Base-by-base conservation (phyloP, 1,140 invertebrate genomes). In the Drosophila pseudoobscura region DNA sequence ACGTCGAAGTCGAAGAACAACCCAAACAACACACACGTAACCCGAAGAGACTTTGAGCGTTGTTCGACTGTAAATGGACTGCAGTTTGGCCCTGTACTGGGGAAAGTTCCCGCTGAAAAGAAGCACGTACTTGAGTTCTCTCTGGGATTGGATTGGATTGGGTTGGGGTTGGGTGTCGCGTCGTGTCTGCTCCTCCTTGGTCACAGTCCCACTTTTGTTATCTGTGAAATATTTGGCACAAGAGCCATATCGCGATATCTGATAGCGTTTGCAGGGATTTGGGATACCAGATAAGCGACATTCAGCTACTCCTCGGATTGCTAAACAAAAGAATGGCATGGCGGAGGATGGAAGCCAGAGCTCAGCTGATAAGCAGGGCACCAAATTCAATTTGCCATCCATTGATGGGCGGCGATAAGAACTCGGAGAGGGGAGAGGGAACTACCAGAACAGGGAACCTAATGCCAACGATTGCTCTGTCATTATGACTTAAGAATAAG, bases 371-470 rank as follows among this genome's bases (percentile, higher is more conserved):
- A 71, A 65, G 56, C 62, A 79, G 58, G 41, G 56, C 41, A 71
- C 56, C 64, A 51, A 82, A 74, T 73, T 61, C 74, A 73, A 78
- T 82, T 82, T 82, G 47, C 57, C 55, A 55, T 45, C 70, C 71
- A 66, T 74, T 69, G 53, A 76, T 53, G 43, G 49, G n/a, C n/a
- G 20, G 17, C 11, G 15, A 56, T 56, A 59, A 70, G 62, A 43
- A 41, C 46, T 31, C n/a, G 1, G 6, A 5, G 7, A 15, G 22
- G 31, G 26, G 6, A 15, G 35, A 1, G 20, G n/a, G 20, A 7
- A 8, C 3, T 35, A 35, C 31, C 31, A 11, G 44, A 26, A 9
- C 41, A 6, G 13, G 59, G 24, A 52, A 47, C 26, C 17, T 49
- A 56, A 56, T 55, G 68, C 46, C 70, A 49, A 39, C 41, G 31